Conservation (phyloP, 2,888 invertebrate genomes). For the Hipparchia semele region DNA sequence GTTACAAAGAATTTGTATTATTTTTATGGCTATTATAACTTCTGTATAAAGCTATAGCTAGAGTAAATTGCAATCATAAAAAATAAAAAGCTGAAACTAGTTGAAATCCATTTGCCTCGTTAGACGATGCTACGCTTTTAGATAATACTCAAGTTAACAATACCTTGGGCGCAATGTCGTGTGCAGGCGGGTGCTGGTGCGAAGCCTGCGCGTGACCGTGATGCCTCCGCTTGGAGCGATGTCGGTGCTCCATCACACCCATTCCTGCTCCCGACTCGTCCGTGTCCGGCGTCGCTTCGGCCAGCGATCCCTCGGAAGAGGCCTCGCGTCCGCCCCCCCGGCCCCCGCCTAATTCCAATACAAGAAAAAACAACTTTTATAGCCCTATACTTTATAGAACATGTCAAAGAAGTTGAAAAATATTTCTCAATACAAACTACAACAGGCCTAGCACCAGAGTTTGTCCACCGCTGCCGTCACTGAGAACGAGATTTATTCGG, state of each 20-base stretch:
- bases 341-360: conserved; percentile 46
- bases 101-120: no score
- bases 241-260: conserved; percentile 68
- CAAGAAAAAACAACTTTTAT: neutral
- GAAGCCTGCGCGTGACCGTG: conserved; percentile 55
- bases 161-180: conserved; percentile 53
- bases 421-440: no score
- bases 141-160: neutral
- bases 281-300: conserved; percentile 88
- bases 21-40: no score
- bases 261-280: conserved; percentile 85
- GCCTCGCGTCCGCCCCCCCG: conserved; percentile 71
- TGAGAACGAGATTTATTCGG: no score
- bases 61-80: no score
- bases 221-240: conserved; percentile 70
- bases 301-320: conserved; percentile 87
- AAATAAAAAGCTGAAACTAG: no score
- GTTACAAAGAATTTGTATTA: no score
- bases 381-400: neutral
- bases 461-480: no score
- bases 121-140: no score
- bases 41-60: no score
- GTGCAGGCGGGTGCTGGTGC: conserved; percentile 63
- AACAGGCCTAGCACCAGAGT: no score
- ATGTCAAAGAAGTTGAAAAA: neutral